Conservation (phyloP, 30 jellyfish, hydroid and myxozoan species). For the Hydractinia echinata region DNA sequence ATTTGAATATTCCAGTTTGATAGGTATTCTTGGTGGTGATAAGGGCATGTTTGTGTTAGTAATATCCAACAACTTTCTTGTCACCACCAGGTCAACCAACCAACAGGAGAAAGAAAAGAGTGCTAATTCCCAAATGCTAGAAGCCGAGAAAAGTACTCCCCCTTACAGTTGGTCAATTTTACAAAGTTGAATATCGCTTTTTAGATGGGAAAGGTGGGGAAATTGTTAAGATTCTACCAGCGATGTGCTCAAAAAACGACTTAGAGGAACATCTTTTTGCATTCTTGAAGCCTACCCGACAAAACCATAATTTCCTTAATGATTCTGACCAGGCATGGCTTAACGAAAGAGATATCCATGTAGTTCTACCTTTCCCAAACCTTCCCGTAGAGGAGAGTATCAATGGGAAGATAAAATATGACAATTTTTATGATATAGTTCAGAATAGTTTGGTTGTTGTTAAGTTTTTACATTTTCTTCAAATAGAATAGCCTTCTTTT, state of each 20-base stretch:
- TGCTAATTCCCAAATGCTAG: not conserved
- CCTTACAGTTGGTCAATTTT: not conserved
- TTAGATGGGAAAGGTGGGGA: slow-evolving; percentile 10
- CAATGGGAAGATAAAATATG: not conserved
- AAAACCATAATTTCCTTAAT: not conserved
- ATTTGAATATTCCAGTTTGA: not conserved
- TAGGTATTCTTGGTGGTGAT: not conserved
- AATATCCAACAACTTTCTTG: too few species aligned
- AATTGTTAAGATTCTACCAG: slow-evolving; percentile 1
- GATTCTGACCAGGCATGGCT: slow-evolving; percentile 10
- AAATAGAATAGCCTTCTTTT: too few species aligned
- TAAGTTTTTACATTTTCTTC: too few species aligned
- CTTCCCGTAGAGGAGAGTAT: slow-evolving; percentile 12
- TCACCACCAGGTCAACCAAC: too few species aligned
- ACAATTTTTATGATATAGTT: too few species aligned
- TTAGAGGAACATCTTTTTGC: not conserved
- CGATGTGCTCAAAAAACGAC: slow-evolving; percentile 10
- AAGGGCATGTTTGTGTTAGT: too few species aligned
- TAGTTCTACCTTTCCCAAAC: slow-evolving; percentile 9
- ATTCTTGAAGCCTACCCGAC: slow-evolving; percentile 1
- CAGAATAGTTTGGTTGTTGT: too few species aligned
- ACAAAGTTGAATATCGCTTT: not conserved
- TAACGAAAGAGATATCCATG: slow-evolving; percentile 1
- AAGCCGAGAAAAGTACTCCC: not conserved
- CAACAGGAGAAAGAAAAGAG: not conserved